Evolutionary conservation across 2,888 invertebrate species (phyloP).

Genomic region (Phalera bucephala): DNA sequence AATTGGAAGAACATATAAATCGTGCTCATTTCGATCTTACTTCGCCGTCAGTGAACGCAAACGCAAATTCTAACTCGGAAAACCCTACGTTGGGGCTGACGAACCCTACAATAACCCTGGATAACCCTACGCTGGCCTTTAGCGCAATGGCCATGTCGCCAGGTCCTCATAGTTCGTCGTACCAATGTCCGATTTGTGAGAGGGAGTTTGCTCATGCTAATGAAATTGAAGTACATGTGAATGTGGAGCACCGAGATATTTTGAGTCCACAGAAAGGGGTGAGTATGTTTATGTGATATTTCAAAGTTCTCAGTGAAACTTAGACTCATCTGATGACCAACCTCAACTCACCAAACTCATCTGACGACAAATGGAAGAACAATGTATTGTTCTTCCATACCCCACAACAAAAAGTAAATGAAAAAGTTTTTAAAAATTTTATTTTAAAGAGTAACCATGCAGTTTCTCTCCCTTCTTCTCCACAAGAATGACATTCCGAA

Average conservation of each 20-base stretch:
- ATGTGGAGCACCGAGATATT: conserved; percentile 92
- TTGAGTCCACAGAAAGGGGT: conserved; percentile 85
- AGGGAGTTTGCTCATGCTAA: conserved; percentile 88
- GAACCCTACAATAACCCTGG: conserved; percentile 59
- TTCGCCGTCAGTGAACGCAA: conserved; percentile 85
- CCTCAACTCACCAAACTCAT: too few relatives aligned
- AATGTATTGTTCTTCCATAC: too few relatives aligned
- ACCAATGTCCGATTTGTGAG: conserved; percentile 91
- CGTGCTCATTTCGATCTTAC: conserved; percentile 92
- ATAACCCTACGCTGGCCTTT: conserved; percentile 53
- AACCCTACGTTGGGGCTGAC: conserved; percentile 57
- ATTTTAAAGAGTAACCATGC: too few relatives aligned
- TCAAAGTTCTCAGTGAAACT: neutral
- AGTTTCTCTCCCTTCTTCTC: too few relatives aligned
- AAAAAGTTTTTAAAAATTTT: too few relatives aligned
- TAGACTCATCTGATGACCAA: too few relatives aligned
- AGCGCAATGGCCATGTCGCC: conserved; percentile 75
- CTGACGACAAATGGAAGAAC: too few relatives aligned
- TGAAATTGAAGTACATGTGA: conserved; percentile 92
- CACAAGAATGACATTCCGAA: too few relatives aligned
- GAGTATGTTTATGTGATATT: conserved; percentile 22
- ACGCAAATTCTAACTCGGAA: conserved; percentile 59
- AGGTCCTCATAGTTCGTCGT: conserved; percentile 75
- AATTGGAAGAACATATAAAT: conserved; percentile 92
- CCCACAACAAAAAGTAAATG: too few relatives aligned